These are phyloP conservation scores for Arctopsyche grandis DNA, from an alignment of 1,140 invertebrate genomes.

Conservation along the genomic window DNA sequence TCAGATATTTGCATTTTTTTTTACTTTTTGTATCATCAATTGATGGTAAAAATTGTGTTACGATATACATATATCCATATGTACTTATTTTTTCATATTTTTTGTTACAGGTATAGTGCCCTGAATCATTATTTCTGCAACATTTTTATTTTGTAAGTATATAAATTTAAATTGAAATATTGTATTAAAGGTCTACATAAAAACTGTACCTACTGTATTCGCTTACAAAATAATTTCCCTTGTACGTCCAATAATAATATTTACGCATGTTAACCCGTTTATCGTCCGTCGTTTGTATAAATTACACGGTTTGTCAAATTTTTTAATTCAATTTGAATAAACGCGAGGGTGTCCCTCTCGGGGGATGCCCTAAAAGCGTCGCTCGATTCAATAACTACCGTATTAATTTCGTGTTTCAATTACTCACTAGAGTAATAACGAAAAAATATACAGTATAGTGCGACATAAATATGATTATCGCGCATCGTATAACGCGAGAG, in stretches of 20 bases:
- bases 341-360: not conserved
- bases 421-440: not conserved
- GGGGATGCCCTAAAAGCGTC: conserved; percentile 5
- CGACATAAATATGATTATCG: conserved; percentile 12
- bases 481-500: not conserved
- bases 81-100: not conserved
- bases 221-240: too few species aligned
- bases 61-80: too few species aligned
- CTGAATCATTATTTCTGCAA: not conserved
- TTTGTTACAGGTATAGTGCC: conserved; percentile 17
- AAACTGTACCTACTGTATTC: too few species aligned
- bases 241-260: not conserved
- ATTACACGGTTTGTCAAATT: conserved; percentile 8
- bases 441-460: not conserved
- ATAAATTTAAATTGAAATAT: too few species aligned
- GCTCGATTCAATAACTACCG: conserved; percentile 10
- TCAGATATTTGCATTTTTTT: too few species aligned
- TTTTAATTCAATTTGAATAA: conserved; percentile 21
- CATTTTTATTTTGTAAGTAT: too few species aligned
- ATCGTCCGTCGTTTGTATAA: not conserved
- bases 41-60: too few species aligned
- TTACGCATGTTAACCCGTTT: conserved; percentile 14
- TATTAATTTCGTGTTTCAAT: conserved; percentile 31
- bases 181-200: too few species aligned
- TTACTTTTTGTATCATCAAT: too few species aligned